Evolutionary conservation across 2,113 vertebrate species (phyloP).

Genomic region (Danio rerio): GRCz12tu NC_133200.1:18344501-18345000

Average conservation of each 20-base stretch:
- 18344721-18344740: slow-evolving; percentile 22
- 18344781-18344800: slow-evolving; percentile 69
- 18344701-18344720: slow-evolving; percentile 59
- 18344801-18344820: slow-evolving; percentile 73
- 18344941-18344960: no score
- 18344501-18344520: no score
- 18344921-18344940: no score
- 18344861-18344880: background rate
- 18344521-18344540: no score
- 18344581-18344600: no score
- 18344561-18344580: no score
- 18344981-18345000: slow-evolving; percentile 52
- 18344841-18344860: slow-evolving; percentile 53
- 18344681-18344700: slow-evolving; percentile 52
- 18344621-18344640: no score
- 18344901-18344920: no score
- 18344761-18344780: slow-evolving; percentile 68
- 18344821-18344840: slow-evolving; percentile 65
- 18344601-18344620: no score
- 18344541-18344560: no score
- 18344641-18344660: no score
- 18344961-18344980: slow-evolving; percentile 53
- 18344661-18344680: background rate
- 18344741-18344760: slow-evolving; percentile 62
- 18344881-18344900: no score